These are phyloP conservation scores for Sebastes fasciatus DNA, from an alignment of 2,113 vertebrate species.

Conservation along the genomic window DNA sequence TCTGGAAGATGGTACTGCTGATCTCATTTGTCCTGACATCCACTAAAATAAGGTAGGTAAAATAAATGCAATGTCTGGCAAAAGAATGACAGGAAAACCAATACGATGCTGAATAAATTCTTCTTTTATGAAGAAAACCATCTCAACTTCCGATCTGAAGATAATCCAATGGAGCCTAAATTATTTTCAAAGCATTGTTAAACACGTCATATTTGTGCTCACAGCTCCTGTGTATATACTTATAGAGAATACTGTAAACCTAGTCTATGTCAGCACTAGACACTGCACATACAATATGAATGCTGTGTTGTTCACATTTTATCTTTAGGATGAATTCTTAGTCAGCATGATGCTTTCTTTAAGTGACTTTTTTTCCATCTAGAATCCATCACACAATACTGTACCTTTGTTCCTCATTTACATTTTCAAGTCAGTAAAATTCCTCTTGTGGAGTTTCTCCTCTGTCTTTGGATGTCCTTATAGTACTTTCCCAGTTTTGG, in stretches of 20 bases:
- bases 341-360: slow-evolving; percentile 18
- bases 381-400: slow-evolving; percentile 37
- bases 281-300: slow-evolving; percentile 56
- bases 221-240: slow-evolving; percentile 40
- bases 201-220: slow-evolving; percentile 24
- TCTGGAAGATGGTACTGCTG: background rate
- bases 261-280: slow-evolving; percentile 62
- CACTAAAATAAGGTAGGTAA: background rate
- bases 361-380: background rate
- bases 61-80: too few relatives aligned
- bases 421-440: slow-evolving; percentile 39
- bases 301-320: slow-evolving; percentile 32
- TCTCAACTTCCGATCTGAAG: background rate
- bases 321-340: slow-evolving; percentile 32
- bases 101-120: background rate
- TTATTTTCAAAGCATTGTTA: slow-evolving; percentile 18
- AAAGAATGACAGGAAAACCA: background rate
- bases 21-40: background rate
- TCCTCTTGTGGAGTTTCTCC: slow-evolving; percentile 20
- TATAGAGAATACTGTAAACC: slow-evolving; percentile 36
- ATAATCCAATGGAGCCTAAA: background rate
- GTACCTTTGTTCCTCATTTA: slow-evolving; percentile 39
- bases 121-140: slow-evolving; percentile 14
- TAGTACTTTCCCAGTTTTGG: slow-evolving; percentile 35
- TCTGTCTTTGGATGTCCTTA: slow-evolving; percentile 34